Evolutionary conservation across 2,113 vertebrate genomes (phyloP).

Genomic region (Bombycilla garrulus): DNA sequence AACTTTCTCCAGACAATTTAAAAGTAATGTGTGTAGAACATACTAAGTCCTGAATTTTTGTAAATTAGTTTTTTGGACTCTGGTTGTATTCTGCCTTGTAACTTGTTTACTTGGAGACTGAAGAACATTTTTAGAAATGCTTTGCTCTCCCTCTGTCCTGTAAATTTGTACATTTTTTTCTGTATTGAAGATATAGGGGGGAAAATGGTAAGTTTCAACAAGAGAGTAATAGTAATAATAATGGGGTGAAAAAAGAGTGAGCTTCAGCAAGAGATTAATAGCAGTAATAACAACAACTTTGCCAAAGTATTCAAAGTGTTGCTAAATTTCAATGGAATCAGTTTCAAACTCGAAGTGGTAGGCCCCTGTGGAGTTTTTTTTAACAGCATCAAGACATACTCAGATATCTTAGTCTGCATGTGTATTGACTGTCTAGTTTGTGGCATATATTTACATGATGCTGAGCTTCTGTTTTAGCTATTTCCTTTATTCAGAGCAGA

Average conservation of each 20-base stretch:
- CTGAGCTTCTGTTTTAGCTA: not conserved
- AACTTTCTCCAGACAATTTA: not conserved
- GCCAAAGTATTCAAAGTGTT: not conserved
- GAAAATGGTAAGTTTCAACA: not conserved
- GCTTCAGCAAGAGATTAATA: not conserved
- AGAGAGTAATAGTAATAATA: not conserved
- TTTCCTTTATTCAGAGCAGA: not conserved
- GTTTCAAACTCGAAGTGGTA: not conserved
- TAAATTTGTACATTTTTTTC: not conserved
- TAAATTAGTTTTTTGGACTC: slow-evolving; percentile 19
- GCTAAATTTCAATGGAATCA: not conserved
- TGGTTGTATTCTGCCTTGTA: not conserved
- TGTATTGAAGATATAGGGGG: fast-evolving
- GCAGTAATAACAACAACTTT: not conserved
- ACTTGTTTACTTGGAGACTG: slow-evolving; percentile 16
- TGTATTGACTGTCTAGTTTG: not conserved
- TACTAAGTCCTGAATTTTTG: not conserved
- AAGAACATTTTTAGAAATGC: not conserved
- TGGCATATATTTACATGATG: not conserved
- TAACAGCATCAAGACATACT: not conserved
- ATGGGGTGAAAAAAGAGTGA: not conserved
- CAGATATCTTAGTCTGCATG: not conserved
- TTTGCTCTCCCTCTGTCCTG: not conserved
- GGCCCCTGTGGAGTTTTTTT: not conserved
- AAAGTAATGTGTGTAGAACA: not conserved